Percentiles rank a stretch among this genome's conserved stretches.
Evolutionary conservation across 2,888 invertebrate species (phyloP).

Genomic region (Sinhomidia bicolor): DNA sequence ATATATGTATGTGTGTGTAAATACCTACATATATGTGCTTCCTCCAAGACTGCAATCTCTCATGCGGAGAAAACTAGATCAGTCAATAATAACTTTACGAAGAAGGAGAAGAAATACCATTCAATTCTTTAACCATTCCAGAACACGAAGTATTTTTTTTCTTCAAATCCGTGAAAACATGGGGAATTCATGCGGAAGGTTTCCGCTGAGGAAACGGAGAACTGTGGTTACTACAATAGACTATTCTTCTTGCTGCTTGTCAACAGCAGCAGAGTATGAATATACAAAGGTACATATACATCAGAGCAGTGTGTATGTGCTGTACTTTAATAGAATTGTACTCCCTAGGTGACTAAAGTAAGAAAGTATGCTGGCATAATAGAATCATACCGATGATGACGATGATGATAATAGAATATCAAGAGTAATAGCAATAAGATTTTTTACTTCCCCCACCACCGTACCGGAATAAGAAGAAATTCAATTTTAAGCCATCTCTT

Average conservation of each 20-base stretch:
- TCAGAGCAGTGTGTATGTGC: background rate
- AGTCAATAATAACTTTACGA: background rate
- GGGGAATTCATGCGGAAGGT: background rate
- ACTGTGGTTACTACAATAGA: background rate
- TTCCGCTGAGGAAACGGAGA: background rate
- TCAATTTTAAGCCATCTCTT: slow-evolving; percentile 7
- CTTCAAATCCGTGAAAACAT: background rate
- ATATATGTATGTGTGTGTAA: no score
- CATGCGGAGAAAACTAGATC: background rate
- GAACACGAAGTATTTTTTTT: background rate
- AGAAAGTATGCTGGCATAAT: background rate
- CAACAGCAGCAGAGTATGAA: background rate
- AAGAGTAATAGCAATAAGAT: background rate
- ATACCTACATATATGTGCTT: no score
- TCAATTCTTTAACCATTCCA: background rate
- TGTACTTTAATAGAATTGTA: background rate
- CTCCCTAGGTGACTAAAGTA: background rate
- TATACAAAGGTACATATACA: background rate
- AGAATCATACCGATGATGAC: background rate
- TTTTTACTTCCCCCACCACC: background rate
- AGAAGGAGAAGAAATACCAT: background rate
- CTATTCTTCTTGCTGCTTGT: background rate
- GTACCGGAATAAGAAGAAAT: slow-evolving; percentile 2
- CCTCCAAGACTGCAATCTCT: background rate
- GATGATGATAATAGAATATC: background rate